Conservation (phyloP, 2,888 invertebrate genomes). For the Timema cristinae region DNA sequence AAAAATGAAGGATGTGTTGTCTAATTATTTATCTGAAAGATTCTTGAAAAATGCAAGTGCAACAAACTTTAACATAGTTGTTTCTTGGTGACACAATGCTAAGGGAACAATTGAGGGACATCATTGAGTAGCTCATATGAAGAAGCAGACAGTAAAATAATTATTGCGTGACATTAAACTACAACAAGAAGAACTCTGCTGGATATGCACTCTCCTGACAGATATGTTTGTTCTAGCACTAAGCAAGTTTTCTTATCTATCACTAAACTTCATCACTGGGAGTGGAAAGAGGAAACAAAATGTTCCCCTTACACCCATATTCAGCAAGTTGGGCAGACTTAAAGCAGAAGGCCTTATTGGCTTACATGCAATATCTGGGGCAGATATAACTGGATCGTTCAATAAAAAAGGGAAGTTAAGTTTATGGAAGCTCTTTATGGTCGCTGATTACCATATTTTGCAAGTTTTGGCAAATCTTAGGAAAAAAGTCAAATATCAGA, state of each 20-base stretch:
- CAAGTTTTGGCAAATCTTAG: background rate
- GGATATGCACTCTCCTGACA: slow-evolving; percentile 2
- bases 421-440: background rate
- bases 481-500: background rate
- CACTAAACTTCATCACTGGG: background rate
- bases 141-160: background rate
- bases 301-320: background rate
- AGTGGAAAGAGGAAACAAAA: background rate
- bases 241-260: background rate
- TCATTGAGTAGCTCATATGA: background rate
- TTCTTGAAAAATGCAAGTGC: background rate
- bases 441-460: background rate
- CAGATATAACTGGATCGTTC: background rate
- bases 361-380: slow-evolving; percentile 1
- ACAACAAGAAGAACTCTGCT: background rate
- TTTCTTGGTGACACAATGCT: background rate
- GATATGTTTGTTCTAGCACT: background rate
- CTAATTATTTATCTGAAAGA: background rate
- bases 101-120: background rate
- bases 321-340: background rate
- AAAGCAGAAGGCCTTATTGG: background rate
- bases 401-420: slow-evolving; percentile 4
- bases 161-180: background rate
- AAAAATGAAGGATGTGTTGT: background rate
- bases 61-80: background rate